These are phyloP conservation scores for Saccopteryx leptura DNA, from an alignment of 2,113 vertebrate species.

Conservation along the genomic window DNA sequence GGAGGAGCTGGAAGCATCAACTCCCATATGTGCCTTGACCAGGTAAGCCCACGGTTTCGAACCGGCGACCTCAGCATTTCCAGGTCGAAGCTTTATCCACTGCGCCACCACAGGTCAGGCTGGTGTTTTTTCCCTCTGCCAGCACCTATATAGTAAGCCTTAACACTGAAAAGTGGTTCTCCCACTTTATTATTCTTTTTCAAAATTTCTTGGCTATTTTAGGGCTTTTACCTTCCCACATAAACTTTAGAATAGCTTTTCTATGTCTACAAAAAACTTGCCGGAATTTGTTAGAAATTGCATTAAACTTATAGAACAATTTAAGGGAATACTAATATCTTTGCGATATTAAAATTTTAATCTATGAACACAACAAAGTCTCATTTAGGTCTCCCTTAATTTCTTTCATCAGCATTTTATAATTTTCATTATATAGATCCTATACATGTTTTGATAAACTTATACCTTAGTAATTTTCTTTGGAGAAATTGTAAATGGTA, in stretches of 20 bases:
- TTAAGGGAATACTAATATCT: not conserved
- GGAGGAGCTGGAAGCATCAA: too few relatives aligned
- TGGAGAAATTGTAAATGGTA: constrained; percentile 13
- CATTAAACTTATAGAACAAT: not conserved
- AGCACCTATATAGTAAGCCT: not conserved
- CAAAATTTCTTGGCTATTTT: not conserved
- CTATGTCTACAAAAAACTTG: not conserved
- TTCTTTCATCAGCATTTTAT: not conserved
- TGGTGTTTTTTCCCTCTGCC: not conserved
- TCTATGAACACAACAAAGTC: not conserved
- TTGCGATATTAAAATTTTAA: not conserved
- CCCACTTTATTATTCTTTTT: not conserved
- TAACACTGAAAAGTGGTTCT: not conserved
- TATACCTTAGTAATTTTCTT: constrained; percentile 1
- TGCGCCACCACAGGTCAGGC: too few relatives aligned
- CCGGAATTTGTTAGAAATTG: constrained; percentile 17
- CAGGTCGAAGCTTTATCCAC: too few relatives aligned
- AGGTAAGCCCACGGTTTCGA: too few relatives aligned
- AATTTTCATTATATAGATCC: not conserved
- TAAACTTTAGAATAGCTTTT: not conserved
- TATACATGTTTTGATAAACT: not conserved
- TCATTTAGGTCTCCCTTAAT: not conserved
- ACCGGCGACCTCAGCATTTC: too few relatives aligned
- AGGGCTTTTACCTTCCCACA: not conserved
- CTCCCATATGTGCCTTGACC: too few relatives aligned